A percentile compares a stretch with the other conserved stretches of the same genome.
Conservation (phyloP, 37 sponge, comb jelly and placozoan genomes). For the Oopsacas minuta region DNA sequence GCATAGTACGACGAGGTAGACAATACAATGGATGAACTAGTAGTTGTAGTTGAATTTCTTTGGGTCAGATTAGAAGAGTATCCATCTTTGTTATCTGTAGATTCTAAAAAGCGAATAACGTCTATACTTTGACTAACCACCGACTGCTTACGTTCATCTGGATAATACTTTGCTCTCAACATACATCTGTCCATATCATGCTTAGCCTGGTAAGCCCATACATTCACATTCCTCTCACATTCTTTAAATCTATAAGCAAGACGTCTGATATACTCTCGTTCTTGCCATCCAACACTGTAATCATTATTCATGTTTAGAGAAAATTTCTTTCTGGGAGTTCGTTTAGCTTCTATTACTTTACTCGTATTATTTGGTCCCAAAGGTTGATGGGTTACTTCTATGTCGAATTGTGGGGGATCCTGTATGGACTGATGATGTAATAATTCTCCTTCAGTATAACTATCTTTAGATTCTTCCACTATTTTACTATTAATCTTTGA, state of each 20-base stretch:
- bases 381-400: background rate
- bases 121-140: background rate
- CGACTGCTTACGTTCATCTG: background rate
- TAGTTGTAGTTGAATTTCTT: background rate
- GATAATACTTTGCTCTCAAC: background rate
- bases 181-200: background rate
- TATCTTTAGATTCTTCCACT: background rate
- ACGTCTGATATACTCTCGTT: slow-evolving; percentile 13
- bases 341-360: background rate
- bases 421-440: background rate
- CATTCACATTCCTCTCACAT: background rate
- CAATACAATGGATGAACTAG: background rate
- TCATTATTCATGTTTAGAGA: background rate
- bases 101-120: background rate
- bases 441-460: background rate
- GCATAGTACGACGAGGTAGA: background rate
- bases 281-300: slow-evolving; percentile 13
- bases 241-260: background rate
- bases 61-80: background rate
- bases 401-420: background rate
- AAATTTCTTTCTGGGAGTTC: background rate
- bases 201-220: background rate
- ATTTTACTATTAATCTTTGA: background rate
- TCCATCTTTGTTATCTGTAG: background rate
- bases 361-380: background rate